Percentiles rank a stretch among this genome's conserved stretches.
Conservation (phyloP, 2,888 invertebrate species). For the Mimumesa dahlbomi region DNA sequence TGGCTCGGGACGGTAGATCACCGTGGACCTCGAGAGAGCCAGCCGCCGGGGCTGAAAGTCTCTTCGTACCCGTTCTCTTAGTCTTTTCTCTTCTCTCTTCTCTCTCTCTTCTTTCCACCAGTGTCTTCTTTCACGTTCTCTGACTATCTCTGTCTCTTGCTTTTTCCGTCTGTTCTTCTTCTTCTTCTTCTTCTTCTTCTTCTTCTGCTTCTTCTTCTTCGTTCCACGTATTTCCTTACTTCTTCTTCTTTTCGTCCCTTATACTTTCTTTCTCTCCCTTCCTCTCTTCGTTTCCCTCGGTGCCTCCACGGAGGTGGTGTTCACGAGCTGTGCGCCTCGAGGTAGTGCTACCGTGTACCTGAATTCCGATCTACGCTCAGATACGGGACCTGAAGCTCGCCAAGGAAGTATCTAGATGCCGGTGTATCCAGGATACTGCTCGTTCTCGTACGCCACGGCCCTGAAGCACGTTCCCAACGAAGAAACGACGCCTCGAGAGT, state of each 20-base stretch:
- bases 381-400: conserved; percentile 71
- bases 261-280: conserved; percentile 27
- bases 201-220: conserved; percentile 25
- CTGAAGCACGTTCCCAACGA: conserved; percentile 50
- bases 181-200: conserved; percentile 15
- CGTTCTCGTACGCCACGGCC: conserved; percentile 56
- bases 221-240: conserved; percentile 29
- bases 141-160: conserved; percentile 29
- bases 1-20: conserved; percentile 79
- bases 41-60: conserved; percentile 63
- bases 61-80: conserved; percentile 43
- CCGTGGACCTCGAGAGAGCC: conserved; percentile 61
- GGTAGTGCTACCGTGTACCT: conserved; percentile 79
- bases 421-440: conserved; percentile 73
- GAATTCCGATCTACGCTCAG: conserved; percentile 79
- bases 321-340: conserved; percentile 73
- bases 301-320: conserved; percentile 68
- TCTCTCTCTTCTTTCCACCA: conserved; percentile 20
- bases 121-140: conserved; percentile 2
- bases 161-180: conserved; percentile 42
- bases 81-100: conserved; percentile 31
- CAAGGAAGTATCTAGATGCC: conserved; percentile 75
- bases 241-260: conserved; percentile 34
- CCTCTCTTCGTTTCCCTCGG: conserved; percentile 7
- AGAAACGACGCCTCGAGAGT: conserved; percentile 34